Percentiles rank a stretch among this genome's conserved stretches.
Conservation (phyloP, 2,888 invertebrate genomes). For the Mesopsocus fuscifrons region DNA sequence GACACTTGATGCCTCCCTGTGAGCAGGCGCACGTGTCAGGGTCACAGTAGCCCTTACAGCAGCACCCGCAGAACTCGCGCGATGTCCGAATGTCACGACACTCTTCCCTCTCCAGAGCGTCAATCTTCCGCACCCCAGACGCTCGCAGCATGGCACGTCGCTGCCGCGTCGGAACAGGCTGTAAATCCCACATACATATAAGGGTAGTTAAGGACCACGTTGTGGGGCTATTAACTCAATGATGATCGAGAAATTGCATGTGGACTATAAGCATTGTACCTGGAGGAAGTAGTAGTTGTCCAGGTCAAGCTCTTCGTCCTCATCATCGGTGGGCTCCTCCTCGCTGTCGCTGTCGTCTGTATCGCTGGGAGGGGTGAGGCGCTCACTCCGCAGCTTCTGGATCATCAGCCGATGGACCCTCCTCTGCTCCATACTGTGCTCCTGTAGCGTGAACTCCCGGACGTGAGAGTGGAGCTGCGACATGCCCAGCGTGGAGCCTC, state of each 20-base stretch:
- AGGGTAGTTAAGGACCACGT: background rate
- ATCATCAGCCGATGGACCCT: slow-evolving; percentile 66
- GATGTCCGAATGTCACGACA: slow-evolving; percentile 82
- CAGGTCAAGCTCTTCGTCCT: slow-evolving; percentile 67
- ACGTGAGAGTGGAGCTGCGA: slow-evolving; percentile 37
- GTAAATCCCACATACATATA: too few species aligned
- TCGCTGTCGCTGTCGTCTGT: slow-evolving; percentile 64
- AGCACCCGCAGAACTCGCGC: slow-evolving; percentile 84
- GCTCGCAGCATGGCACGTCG: slow-evolving; percentile 69
- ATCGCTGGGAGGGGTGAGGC: slow-evolving; percentile 1
- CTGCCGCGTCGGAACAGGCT: slow-evolving; percentile 85
- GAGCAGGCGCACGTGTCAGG: slow-evolving; percentile 92
- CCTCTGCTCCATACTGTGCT: slow-evolving; percentile 78
- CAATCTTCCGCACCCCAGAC: slow-evolving; percentile 89
- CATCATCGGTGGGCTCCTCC: slow-evolving; percentile 61
- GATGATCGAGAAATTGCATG: too few species aligned
- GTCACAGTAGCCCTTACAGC: slow-evolving; percentile 83
- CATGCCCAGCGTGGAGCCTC: slow-evolving; percentile 88
- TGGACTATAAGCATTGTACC: too few species aligned
- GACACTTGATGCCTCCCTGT: slow-evolving; percentile 89
- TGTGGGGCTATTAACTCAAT: too few species aligned
- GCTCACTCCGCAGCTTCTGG: slow-evolving; percentile 48
- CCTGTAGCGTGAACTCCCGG: slow-evolving; percentile 62
- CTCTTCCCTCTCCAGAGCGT: slow-evolving; percentile 81
- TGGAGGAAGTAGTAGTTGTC: slow-evolving; percentile 72